These are phyloP conservation scores for Hirtodrosophila alboralis DNA, from an alignment of 2,888 invertebrate species.

Conservation along the genomic window DNA sequence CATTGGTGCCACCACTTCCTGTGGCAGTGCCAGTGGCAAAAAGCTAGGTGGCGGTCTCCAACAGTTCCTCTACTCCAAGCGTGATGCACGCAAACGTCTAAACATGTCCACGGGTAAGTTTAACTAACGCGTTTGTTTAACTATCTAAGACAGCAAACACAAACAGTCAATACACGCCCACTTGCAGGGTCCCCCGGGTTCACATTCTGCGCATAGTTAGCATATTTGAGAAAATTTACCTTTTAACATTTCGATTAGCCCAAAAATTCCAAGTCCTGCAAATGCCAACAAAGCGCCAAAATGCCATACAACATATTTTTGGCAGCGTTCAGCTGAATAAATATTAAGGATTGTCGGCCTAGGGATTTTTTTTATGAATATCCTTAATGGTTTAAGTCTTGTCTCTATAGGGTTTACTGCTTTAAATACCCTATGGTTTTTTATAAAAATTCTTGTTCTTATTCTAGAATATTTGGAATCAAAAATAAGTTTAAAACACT, in stretches of 20 bases:
- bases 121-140: conserved; percentile 12
- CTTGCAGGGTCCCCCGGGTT: background rate
- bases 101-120: conserved; percentile 87
- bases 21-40: conserved; percentile 85
- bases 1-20: conserved; percentile 81
- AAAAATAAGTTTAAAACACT: too few species aligned
- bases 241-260: conserved; percentile 28
- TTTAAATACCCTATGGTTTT: too few species aligned
- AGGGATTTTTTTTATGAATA: too few species aligned
- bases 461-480: too few species aligned
- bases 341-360: too few species aligned
- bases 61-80: conserved; percentile 86
- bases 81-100: conserved; percentile 85
- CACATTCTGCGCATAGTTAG: conserved; percentile 8
- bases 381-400: too few species aligned
- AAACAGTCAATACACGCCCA: background rate
- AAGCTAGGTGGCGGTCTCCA: conserved; percentile 88
- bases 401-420: too few species aligned
- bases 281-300: conserved; percentile 19
- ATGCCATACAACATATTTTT: conserved; percentile 10
- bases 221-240: conserved; percentile 22
- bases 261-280: conserved; percentile 1
- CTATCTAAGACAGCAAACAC: conserved; percentile 4
- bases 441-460: too few species aligned
- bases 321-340: conserved; percentile 6